Percentiles rank a stretch among this genome's conserved stretches.
Conservation (phyloP, 1,140 invertebrate genomes). For the Cotesia typhae region DNA sequence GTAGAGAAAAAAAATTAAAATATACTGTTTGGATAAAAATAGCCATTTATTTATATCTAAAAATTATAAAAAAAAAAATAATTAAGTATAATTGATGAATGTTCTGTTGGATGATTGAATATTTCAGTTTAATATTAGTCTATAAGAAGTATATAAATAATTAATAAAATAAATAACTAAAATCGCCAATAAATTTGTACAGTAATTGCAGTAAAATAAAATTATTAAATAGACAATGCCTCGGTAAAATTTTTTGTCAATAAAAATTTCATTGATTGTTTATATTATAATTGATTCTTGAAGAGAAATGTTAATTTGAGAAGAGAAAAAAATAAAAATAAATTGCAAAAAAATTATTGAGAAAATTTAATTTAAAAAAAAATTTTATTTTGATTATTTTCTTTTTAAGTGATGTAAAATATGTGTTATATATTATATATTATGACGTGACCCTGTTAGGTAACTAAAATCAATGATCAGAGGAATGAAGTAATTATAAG, state of each 20-base stretch:
- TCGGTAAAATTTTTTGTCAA: conserved; percentile 10
- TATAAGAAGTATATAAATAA: not conserved
- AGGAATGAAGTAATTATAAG: conserved; percentile 15
- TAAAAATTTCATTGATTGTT: conserved; percentile 5
- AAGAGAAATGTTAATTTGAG: not conserved
- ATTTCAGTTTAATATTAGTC: not conserved
- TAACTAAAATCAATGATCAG: conserved; percentile 38
- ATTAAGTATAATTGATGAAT: not conserved
- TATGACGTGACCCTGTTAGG: conserved; percentile 36
- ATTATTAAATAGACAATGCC: not conserved
- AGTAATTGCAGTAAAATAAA: conserved; percentile 20
- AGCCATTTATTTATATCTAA: not conserved
- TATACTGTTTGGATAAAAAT: no score
- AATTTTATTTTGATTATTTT: conserved; percentile 19
- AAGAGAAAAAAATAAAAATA: conserved; percentile 11
- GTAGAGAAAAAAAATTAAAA: no score
- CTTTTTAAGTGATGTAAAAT: conserved; percentile 24
- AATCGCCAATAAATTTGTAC: conserved; percentile 10
- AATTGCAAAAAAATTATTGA: conserved; percentile 37
- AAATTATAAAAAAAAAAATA: not conserved
- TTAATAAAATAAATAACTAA: not conserved
- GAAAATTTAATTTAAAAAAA: conserved; percentile 31
- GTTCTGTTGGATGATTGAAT: not conserved
- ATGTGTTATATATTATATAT: conserved; percentile 9
- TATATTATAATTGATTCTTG: not conserved